phyloP scores from a whole-genome alignment of 2,888 invertebrate species.

The Ennomos fuscantarius region DNA sequence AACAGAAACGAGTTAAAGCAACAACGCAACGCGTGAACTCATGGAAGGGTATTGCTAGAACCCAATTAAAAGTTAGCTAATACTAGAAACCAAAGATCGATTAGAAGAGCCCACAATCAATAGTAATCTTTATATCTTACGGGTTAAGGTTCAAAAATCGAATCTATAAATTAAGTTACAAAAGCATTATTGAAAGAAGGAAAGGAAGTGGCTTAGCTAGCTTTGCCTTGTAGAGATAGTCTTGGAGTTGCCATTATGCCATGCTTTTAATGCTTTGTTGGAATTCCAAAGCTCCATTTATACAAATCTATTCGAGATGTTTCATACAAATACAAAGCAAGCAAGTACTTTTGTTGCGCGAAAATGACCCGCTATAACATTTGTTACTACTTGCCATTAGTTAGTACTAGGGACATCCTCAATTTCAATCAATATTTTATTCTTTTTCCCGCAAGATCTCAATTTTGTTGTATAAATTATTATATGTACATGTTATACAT shows the following conservation, averaged over 20 bases:
- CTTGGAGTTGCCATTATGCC: constrained; percentile 8
- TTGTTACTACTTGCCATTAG: too few relatives aligned
- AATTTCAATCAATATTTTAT: too few relatives aligned
- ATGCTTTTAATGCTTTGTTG: constrained; percentile 3
- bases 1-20: constrained; percentile 26
- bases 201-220: constrained; percentile 10
- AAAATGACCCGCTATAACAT: too few relatives aligned
- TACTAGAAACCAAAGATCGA: constrained; percentile 45
- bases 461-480: too few relatives aligned
- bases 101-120: constrained; percentile 11
- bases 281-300: background rate
- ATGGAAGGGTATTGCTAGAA: constrained; percentile 62
- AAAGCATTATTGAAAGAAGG: constrained; percentile 16
- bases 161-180: background rate
- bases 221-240: constrained; percentile 7
- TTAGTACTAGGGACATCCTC: too few relatives aligned
- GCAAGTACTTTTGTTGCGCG: too few relatives aligned
- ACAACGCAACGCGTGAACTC: constrained; percentile 44
- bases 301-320: background rate
- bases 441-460: too few relatives aligned
- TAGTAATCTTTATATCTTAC: constrained; percentile 6
- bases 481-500: too few relatives aligned
- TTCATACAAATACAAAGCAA: too few relatives aligned
- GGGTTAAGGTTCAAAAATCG: background rate
- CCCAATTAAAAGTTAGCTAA: constrained; percentile 73